Evolutionary conservation across 2,888 invertebrate genomes (phyloP).

Genomic region (Pachydiplax longipennis): DNA sequence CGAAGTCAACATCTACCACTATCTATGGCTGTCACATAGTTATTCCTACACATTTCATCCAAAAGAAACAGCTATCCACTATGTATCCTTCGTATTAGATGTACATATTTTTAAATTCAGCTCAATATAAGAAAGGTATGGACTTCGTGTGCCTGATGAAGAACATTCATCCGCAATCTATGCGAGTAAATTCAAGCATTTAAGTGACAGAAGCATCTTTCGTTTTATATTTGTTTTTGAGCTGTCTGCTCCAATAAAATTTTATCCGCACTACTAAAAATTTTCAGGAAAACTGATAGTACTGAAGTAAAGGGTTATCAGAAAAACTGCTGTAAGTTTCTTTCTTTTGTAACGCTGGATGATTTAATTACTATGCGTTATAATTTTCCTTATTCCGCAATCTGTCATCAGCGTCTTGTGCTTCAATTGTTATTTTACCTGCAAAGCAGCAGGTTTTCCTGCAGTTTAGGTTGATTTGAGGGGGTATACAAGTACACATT

Average conservation of each 20-base stretch:
- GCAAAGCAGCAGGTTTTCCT: neutral
- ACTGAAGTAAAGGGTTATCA: too few species aligned
- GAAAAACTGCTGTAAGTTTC: too few species aligned
- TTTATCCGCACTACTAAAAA: neutral
- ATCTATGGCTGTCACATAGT: too few species aligned
- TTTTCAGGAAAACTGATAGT: too few species aligned
- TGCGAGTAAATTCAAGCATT: neutral
- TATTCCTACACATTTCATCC: too few species aligned
- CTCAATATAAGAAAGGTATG: too few species aligned
- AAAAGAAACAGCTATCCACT: too few species aligned
- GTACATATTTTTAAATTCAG: too few species aligned
- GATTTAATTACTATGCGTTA: neutral
- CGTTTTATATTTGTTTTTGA: neutral
- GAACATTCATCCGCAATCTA: neutral
- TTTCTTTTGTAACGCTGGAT: too few species aligned
- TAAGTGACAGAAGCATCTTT: neutral
- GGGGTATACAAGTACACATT: neutral
- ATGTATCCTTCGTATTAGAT: too few species aligned
- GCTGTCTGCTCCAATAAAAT: neutral
- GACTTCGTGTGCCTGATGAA: too few species aligned
- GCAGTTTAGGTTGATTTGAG: neutral
- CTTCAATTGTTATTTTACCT: neutral
- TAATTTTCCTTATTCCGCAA: neutral
- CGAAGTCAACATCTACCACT: too few species aligned
- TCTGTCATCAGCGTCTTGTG: neutral